Percentiles rank a stretch among this genome's conserved stretches.
Conservation (phyloP, 2,888 invertebrate species). For the Alentia gelatinosa region DNA sequence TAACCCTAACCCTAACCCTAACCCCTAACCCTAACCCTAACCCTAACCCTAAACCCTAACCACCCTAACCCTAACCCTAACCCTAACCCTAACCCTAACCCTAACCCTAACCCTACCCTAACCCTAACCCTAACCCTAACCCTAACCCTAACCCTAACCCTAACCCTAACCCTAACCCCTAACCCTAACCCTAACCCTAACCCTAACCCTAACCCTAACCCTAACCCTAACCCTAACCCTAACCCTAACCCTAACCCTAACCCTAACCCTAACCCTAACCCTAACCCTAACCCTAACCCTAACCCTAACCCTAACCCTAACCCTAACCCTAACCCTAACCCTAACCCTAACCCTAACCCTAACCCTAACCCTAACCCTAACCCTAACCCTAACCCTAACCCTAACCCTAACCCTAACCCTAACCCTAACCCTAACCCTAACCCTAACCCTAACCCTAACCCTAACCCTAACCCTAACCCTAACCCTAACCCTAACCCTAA, state of each 20-base stretch:
- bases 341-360: constrained; percentile 60
- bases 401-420: constrained; percentile 54
- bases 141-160: constrained; percentile 53
- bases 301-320: constrained; percentile 58
- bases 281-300: constrained; percentile 61
- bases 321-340: constrained; percentile 63
- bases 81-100: constrained; percentile 57
- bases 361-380: constrained; percentile 61
- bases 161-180: constrained; percentile 54
- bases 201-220: constrained; percentile 53
- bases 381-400: constrained; percentile 59
- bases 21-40: constrained; percentile 57
- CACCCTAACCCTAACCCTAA: constrained; percentile 54
- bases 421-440: constrained; percentile 54
- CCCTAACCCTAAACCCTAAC: constrained; percentile 55
- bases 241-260: constrained; percentile 62
- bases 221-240: constrained; percentile 58
- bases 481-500: constrained; percentile 49
- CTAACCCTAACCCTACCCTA: constrained; percentile 55
- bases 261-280: constrained; percentile 62
- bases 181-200: constrained; percentile 60
- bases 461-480: constrained; percentile 54
- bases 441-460: constrained; percentile 54
- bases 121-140: constrained; percentile 54
- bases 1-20: constrained; percentile 61